Evolutionary conservation across 2,113 vertebrate species (phyloP), one percentile per base, ranked within the genome.

Genomic region (Bos taurus): DNA sequence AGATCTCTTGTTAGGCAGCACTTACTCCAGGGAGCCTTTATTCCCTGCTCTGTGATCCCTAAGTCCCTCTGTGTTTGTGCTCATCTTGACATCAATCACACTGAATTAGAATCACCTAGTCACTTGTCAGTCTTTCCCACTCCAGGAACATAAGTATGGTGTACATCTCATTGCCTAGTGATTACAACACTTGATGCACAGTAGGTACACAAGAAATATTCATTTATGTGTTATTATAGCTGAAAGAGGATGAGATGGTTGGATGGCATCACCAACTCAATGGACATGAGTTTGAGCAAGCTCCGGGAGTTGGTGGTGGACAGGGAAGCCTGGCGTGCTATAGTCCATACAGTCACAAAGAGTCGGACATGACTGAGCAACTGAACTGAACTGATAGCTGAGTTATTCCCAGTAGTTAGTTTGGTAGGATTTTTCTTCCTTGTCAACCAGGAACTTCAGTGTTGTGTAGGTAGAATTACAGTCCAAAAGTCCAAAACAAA

Each of bases 401-500:
- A 62, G 21, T 82, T 86, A 89, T 86, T 81, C 30, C 30, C 43
- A 91, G 46, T 36, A 93, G 28, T 26, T 16, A 50, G 40, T 89
- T 83, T 54, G 9, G 71, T 81, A 85, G 26, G 59, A 60, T 50
- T 77, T 95, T 85, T 93, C 25, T 91, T 21, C 54, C 56, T 89
- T 95, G 95, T 82, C 64, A 93, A 64, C 5, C 12, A 77, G 36
- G 77, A 96, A 40, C 8, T 54, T 89, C 11, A 97, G 12, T 77
- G 19, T 91, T 80, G 21, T 77, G 9, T 74, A 93, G 14, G 1
- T 64, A 86, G 91, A 97, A 81, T 57, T 19, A 62, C 21, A 89
- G 33, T 56, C 77, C 62, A 91, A 94, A 97, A 89, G 33, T 56
- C 77, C 62, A 91, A 93, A 97, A 77, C 74, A 81, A 93, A 96